Conservation (phyloP, 2,797 vertebrate genomes). For the Phalanger gymnotis region DNA sequence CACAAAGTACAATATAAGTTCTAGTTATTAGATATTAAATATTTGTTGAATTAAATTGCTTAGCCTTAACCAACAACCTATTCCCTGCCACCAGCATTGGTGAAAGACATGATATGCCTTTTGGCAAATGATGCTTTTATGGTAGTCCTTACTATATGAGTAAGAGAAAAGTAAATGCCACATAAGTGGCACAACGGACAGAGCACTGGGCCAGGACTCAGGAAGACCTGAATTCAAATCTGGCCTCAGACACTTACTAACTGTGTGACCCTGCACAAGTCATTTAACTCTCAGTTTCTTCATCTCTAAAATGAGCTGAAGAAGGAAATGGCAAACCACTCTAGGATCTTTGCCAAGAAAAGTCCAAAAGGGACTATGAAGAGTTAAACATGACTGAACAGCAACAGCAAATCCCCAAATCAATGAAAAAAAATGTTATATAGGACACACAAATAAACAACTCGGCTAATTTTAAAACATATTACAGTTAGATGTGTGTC, state of each 20-base stretch:
- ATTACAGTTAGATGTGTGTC: neutral
- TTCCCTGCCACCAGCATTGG: neutral
- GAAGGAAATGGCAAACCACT: neutral
- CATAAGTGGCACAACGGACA: neutral
- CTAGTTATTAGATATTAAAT: neutral
- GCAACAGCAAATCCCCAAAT: neutral
- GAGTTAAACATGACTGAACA: neutral
- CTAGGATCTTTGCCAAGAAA: neutral
- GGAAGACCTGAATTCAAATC: neutral
- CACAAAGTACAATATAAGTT: no score
- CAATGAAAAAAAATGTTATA: fast-evolving
- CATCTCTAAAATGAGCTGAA: neutral
- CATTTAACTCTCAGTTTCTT: neutral
- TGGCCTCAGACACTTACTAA: neutral
- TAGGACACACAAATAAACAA: fast-evolving
- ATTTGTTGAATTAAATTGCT: neutral
- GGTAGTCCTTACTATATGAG: neutral
- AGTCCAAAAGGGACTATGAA: neutral
- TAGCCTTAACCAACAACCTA: neutral
- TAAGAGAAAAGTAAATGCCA: neutral
- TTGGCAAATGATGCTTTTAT: neutral
- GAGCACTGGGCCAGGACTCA: neutral
- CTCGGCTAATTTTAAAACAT: neutral
- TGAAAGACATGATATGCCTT: neutral
- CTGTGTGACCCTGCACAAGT: no score